A percentile compares a stretch with the other conserved stretches of the same genome.
Conservation (phyloP, 2,888 invertebrate species). For the Carabus problematicus region DNA sequence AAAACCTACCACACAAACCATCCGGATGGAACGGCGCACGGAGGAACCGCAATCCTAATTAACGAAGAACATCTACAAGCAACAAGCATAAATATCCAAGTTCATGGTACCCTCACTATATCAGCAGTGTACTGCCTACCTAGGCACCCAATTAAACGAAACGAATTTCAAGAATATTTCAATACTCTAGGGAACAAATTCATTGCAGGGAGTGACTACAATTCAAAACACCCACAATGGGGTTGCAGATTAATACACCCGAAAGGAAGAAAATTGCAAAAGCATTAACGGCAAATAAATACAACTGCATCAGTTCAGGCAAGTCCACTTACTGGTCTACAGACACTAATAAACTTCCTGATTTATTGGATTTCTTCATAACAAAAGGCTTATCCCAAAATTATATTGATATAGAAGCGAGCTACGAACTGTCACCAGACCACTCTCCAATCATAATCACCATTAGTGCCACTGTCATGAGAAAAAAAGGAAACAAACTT, state of each 20-base stretch:
- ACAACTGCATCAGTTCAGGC: constrained; percentile 41
- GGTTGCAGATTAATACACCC: constrained; percentile 45
- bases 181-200: no score
- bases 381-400: no score
- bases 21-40: no score
- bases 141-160: no score
- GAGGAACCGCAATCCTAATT: constrained; percentile 34
- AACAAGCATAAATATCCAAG: constrained; percentile 43
- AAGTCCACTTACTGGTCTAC: constrained; percentile 48
- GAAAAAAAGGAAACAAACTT: constrained; percentile 24
- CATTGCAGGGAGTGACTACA: no score
- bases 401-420: no score
- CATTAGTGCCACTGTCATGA: constrained; percentile 33
- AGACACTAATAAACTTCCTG: constrained; percentile 45
- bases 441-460: constrained; percentile 45
- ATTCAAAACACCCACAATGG: constrained; percentile 46
- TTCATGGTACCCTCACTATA: constrained; percentile 36
- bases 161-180: no score
- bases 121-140: no score
- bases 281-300: no score
- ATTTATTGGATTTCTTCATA: no score
- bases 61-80: constrained; percentile 43
- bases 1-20: no score
- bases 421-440: no score
- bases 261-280: constrained; percentile 40